A percentile compares a stretch with the other conserved stretches of the same genome.
Conservation (phyloP, 1,140 invertebrate genomes). For the Aporrectodea caliginosa region DNA sequence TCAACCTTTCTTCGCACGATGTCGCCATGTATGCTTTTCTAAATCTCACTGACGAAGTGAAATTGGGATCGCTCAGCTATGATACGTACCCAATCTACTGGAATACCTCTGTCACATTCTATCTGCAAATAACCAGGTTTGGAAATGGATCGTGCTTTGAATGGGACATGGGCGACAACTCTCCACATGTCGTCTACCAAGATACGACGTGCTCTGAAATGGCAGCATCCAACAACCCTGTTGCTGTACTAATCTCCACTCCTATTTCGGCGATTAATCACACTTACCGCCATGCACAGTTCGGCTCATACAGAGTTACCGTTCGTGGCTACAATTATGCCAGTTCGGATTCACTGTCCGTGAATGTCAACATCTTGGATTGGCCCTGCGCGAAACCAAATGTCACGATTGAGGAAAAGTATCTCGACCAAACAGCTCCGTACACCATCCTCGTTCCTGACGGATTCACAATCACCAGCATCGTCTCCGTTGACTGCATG, state of each 20-base stretch:
- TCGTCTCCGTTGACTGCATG: not conserved
- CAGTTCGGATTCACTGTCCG: not conserved
- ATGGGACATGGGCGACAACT: not conserved
- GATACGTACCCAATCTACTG: not conserved
- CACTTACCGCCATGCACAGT: not conserved
- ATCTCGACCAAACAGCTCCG: not conserved
- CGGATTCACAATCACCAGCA: not conserved
- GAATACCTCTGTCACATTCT: not conserved
- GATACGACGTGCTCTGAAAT: not conserved
- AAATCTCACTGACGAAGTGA: not conserved
- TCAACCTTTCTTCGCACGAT: not conserved
- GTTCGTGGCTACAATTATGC: not conserved
- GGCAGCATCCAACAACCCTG: not conserved
- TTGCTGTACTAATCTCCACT: not conserved
- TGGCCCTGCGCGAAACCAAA: not conserved
- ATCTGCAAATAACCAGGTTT: not conserved
- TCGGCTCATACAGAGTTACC: not conserved
- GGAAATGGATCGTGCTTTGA: not conserved
- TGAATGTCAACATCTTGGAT: not conserved
- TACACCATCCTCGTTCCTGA: not conserved
- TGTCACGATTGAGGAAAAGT: not conserved
- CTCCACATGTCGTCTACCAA: not conserved
- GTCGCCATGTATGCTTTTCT: not conserved
- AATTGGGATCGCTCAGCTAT: not conserved
- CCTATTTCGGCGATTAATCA: not conserved